Conservation (phyloP, 2,888 invertebrate genomes). For the Tenthredo amoena region DNA sequence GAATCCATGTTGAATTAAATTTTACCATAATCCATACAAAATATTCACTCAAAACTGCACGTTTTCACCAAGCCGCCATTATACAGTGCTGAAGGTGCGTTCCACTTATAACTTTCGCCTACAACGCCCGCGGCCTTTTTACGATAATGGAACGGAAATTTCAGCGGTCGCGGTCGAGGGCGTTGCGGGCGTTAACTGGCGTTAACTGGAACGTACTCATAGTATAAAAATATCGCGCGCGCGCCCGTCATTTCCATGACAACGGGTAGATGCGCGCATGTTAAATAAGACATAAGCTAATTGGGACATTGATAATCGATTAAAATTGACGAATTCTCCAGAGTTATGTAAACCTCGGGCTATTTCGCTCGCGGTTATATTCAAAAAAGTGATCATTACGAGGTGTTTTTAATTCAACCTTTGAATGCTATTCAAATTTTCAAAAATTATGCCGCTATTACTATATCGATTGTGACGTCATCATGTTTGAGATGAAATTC, state of each 20-base stretch:
- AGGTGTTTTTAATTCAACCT: not conserved
- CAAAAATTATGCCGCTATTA: not conserved
- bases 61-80: too few species aligned
- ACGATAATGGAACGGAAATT: too few species aligned
- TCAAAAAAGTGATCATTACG: not conserved
- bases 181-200: too few species aligned
- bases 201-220: too few species aligned
- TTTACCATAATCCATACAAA: too few species aligned
- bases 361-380: not conserved
- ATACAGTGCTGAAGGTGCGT: too few species aligned
- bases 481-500: not conserved
- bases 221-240: slow-evolving; percentile 46
- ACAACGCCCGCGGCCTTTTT: too few species aligned
- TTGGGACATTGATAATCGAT: slow-evolving; percentile 23
- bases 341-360: not conserved
- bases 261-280: slow-evolving; percentile 38
- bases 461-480: not conserved
- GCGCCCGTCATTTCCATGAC: slow-evolving; percentile 34
- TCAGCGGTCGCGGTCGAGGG: too few species aligned
- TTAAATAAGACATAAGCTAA: slow-evolving; percentile 38
- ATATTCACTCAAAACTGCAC: too few species aligned
- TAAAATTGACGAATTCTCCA: not conserved
- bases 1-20: too few species aligned
- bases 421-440: not conserved
- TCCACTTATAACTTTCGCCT: too few species aligned